phyloP scores from a whole-genome alignment of 2,113 vertebrate genomes.

The Monopterus albus region DNA sequence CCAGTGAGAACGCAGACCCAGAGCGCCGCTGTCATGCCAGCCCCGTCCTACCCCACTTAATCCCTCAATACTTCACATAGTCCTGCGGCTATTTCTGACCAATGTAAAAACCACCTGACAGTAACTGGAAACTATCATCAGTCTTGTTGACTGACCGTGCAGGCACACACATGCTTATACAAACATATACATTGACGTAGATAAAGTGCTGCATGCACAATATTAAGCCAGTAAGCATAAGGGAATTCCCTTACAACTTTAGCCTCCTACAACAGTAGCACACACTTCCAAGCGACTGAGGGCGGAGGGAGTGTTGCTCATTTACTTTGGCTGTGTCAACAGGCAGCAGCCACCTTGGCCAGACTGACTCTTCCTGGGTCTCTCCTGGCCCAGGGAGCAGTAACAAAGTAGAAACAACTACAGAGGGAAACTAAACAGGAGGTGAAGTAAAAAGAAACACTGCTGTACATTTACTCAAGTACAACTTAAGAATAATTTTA shows the following conservation, averaged over 20 bases:
- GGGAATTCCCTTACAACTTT: conserved; percentile 54
- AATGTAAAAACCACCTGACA: conserved; percentile 51
- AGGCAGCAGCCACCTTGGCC: conserved; percentile 53
- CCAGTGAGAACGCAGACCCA: conserved; percentile 40
- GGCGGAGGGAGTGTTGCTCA: conserved; percentile 45
- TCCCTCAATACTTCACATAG: conserved; percentile 54
- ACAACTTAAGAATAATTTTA: too few species aligned
- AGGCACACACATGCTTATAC: conserved; percentile 16
- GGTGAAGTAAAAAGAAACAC: neutral
- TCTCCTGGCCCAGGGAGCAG: conserved; percentile 25
- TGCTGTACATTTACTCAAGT: neutral
- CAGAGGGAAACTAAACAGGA: neutral
- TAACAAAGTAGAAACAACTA: conserved; percentile 26
- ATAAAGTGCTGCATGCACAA: neutral
- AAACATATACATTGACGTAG: conserved; percentile 11
- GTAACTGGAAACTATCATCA: conserved; percentile 47
- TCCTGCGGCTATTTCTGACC: conserved; percentile 61
- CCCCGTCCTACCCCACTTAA: conserved; percentile 28
- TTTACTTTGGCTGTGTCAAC: conserved; percentile 70
- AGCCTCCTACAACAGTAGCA: conserved; percentile 43
- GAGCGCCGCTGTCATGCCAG: conserved; percentile 30
- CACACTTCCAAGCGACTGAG: conserved; percentile 58
- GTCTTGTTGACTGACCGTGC: conserved; percentile 24
- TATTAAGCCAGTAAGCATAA: conserved; percentile 19
- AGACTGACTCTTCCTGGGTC: conserved; percentile 56